Evolutionary conservation across 2,888 invertebrate species (phyloP).

Genomic region (Allolobophora icterica): DNA sequence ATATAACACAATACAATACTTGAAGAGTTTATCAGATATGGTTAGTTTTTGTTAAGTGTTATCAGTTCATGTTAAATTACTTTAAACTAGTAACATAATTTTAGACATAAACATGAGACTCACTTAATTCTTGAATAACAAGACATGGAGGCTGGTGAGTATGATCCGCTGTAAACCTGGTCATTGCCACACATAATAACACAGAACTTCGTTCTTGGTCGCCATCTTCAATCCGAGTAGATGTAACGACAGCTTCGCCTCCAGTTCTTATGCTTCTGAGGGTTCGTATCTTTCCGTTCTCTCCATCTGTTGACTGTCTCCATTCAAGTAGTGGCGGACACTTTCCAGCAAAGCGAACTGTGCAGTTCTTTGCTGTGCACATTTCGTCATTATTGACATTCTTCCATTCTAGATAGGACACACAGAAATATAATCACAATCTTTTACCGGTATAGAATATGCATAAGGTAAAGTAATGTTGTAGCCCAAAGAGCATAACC

Average conservation of each 20-base stretch:
- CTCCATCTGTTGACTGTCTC: background rate
- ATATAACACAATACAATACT: no score
- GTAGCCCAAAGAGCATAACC: no score
- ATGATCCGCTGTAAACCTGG: background rate
- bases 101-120: background rate
- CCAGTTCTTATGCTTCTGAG: background rate
- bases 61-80: background rate
- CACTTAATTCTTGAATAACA: background rate
- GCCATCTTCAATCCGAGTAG: background rate
- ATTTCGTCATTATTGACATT: background rate
- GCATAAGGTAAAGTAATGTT: no score
- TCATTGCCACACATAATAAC: background rate
- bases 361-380: conserved; percentile 6
- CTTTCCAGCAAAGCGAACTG: background rate
- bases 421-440: background rate
- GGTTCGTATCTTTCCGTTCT: background rate
- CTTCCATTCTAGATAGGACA: background rate
- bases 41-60: background rate
- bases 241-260: background rate
- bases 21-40: background rate
- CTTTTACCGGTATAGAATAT: background rate
- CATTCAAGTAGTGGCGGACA: conserved; percentile 3
- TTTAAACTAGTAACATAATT: background rate
- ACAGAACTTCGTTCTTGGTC: background rate
- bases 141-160: background rate